Evolutionary conservation across 92 coral and sea anemone species (phyloP).

Genomic region (Parazoanthus atlanticus): DNA sequence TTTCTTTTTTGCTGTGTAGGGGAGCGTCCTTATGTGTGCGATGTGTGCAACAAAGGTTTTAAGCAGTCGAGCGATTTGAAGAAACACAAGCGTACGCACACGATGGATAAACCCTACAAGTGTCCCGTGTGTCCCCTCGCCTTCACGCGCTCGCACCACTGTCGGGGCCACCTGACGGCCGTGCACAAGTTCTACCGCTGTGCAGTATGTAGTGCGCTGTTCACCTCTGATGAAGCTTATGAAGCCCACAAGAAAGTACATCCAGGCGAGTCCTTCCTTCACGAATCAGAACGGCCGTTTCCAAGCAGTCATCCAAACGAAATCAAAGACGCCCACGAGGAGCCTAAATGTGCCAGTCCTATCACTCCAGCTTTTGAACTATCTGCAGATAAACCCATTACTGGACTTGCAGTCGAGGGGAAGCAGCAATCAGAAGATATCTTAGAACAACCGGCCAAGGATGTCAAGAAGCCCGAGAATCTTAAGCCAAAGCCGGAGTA

Average conservation of each 20-base stretch:
- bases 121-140: slow-evolving; percentile 90
- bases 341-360: background rate
- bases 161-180: slow-evolving; percentile 83
- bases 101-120: slow-evolving; percentile 88
- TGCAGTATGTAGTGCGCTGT: slow-evolving; percentile 75
- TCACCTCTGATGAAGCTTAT: slow-evolving; percentile 81
- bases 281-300: background rate
- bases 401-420: slow-evolving; percentile 19
- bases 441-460: background rate
- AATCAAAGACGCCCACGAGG: background rate
- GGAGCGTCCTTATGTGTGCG: slow-evolving; percentile 94
- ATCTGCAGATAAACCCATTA: background rate
- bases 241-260: slow-evolving; percentile 77
- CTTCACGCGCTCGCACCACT: slow-evolving; percentile 92
- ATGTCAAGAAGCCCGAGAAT: background rate
- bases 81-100: slow-evolving; percentile 95
- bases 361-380: background rate
- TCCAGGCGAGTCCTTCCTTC: slow-evolving; percentile 41
- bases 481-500: background rate
- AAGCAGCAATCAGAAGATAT: background rate
- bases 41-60: slow-evolving; percentile 91
- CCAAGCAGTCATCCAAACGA: background rate
- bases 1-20: slow-evolving; percentile 58
- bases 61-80: slow-evolving; percentile 98
- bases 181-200: slow-evolving; percentile 88